Base-by-base conservation (phyloP, 2,888 invertebrate genomes). In the Macroteleia sp. region DNA sequence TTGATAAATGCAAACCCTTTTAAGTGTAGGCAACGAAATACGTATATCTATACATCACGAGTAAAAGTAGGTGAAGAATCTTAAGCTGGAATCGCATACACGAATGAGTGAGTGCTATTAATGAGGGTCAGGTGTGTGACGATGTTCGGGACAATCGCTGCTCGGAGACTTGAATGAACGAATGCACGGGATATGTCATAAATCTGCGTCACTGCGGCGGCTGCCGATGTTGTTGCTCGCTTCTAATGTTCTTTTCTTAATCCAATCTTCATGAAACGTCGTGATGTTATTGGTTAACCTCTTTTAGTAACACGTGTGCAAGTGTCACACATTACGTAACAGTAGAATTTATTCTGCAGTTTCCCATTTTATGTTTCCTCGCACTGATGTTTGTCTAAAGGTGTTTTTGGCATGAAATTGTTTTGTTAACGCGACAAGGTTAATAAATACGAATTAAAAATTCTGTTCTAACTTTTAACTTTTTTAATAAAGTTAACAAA, bases 111-210 rank as follows among this genome's bases (percentile, higher is more conserved):
- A 64, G 44, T 20, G 52, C 30, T 54, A 54, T 66, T 54, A 66
- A 66, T 54, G 52, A 54, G 66, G 32, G 44, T 67, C 66, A 56
- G 46, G 46, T 67, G 66, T 56, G 41, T 32, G 50, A 48, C 30
- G 62, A 50, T 54, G 54, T 44, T 44, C 46, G 19, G 30, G 28
- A 67, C 57, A 67, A 56, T 67, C 42, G 48, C 20, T 25, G 66
- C 52, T 54, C 17, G 48, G 39, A 67, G 67, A 67, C 57, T 56
- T 67, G 59, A 69, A 69, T 69, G 59, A 69, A 39, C 69, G 48
- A 57, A 69, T 67, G 67, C 30, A 17, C 56, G 46, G 48, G 48
- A 56, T 36, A 20, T 25, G 39, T 36, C 39, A 64, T 64, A 64
- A 64, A 64, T 64, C 52, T 64, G 42, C 52, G 22, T 12, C 8